These are phyloP conservation scores for Heliangelus exortis DNA, from an alignment of 2,797 vertebrate species.

Conservation along the genomic window DNA sequence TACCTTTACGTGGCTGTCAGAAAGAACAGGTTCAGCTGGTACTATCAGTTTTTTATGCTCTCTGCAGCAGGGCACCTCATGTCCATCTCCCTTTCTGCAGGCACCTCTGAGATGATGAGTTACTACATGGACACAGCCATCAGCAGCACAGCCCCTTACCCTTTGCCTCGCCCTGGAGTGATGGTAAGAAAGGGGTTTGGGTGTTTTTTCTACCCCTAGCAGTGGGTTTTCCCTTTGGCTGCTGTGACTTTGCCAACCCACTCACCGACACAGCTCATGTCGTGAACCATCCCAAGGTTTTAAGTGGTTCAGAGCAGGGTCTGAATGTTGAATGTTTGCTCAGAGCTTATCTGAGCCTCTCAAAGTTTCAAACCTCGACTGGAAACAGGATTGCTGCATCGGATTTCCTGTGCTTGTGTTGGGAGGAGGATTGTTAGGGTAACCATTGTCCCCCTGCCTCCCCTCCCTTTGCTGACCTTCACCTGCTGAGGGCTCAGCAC, in stretches of 20 bases:
- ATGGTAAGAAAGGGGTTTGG: constrained; percentile 79
- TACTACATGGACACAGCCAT: constrained; percentile 90
- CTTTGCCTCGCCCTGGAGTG: constrained; percentile 79
- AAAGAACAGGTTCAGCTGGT: background rate
- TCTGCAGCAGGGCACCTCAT: background rate
- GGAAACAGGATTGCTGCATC: background rate
- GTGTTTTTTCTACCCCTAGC: background rate
- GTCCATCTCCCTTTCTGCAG: constrained; percentile 49
- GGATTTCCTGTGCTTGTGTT: constrained; percentile 16
- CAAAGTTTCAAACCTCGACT: background rate
- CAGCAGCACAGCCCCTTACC: constrained; percentile 81
- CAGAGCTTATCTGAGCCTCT: background rate
- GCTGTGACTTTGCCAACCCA: background rate
- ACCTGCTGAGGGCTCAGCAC: background rate
- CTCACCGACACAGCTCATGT: background rate
- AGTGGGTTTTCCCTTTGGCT: background rate
- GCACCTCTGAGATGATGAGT: constrained; percentile 83
- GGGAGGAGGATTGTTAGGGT: background rate
- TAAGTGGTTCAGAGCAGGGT: background rate
- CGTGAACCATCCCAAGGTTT: background rate
- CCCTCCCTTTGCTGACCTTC: background rate
- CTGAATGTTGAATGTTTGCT: background rate
- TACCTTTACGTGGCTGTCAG: background rate
- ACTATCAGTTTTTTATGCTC: background rate
- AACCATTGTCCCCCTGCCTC: background rate